These are phyloP conservation scores for Rhabditoides inermis DNA, from an alignment of 2,888 invertebrate species.

Conservation along the genomic window DNA sequence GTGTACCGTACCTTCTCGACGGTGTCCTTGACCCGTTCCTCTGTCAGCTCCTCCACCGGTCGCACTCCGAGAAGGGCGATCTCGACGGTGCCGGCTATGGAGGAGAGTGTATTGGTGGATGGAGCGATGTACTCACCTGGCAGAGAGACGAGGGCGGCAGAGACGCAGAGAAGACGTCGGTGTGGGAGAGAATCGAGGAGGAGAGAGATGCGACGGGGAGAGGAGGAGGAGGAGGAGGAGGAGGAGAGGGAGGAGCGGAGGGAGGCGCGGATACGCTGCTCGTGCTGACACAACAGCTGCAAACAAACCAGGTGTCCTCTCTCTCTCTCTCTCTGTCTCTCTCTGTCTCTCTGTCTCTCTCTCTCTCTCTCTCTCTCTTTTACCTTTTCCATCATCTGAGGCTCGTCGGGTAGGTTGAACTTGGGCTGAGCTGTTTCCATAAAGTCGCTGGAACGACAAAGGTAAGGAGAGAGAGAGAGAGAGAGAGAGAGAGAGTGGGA, in stretches of 20 bases:
- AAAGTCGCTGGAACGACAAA: slow-evolving; percentile 35
- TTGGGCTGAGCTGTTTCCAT: slow-evolving; percentile 42
- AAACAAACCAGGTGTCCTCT: neutral
- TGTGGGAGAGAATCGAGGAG: slow-evolving; percentile 9
- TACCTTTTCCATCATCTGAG: slow-evolving; percentile 19
- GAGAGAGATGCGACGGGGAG: slow-evolving; percentile 12
- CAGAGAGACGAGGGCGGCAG: neutral
- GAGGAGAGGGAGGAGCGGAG: slow-evolving; percentile 11
- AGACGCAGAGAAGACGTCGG: neutral
- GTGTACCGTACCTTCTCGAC: too few relatives aligned
- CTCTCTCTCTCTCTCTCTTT: too few relatives aligned
- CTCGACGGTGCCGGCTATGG: neutral
- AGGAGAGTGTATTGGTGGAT: neutral
- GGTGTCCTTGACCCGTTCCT: neutral
- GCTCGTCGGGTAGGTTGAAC: slow-evolving; percentile 30
- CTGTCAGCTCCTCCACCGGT: neutral
- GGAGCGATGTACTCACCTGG: neutral
- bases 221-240: neutral
- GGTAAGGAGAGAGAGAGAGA: slow-evolving; percentile 14
- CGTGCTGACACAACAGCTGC: slow-evolving; percentile 8
- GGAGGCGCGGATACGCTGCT: slow-evolving; percentile 14
- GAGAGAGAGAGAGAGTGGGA: slow-evolving; percentile 10
- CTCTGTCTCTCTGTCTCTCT: neutral
- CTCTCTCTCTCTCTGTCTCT: neutral
- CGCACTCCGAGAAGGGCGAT: slow-evolving; percentile 3